Conservation (phyloP, 2,113 vertebrate species). For the Aspidoscelis tigris region DNA sequence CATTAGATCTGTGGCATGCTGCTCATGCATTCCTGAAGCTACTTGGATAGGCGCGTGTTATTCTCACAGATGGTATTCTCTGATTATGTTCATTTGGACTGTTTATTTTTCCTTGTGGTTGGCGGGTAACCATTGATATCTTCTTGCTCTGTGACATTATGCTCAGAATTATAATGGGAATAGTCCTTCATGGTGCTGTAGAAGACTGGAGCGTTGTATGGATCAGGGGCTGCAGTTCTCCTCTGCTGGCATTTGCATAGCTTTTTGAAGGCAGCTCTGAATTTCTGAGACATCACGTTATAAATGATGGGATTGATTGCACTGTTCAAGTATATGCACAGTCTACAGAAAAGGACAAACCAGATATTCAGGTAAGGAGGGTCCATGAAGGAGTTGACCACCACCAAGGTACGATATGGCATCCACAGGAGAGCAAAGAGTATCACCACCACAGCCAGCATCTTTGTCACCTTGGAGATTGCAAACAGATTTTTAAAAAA, state of each 20-base stretch:
- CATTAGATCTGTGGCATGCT: conserved; percentile 34
- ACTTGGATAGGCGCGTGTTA: conserved; percentile 32
- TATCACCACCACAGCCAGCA: conserved; percentile 85
- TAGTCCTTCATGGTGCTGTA: conserved; percentile 77
- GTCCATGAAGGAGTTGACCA: conserved; percentile 87
- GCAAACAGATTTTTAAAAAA: conserved; percentile 8
- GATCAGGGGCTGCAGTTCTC: conserved; percentile 41
- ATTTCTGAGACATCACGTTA: conserved; percentile 89
- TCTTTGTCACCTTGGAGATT: conserved; percentile 82
- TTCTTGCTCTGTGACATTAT: conserved; percentile 70
- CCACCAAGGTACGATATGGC: conserved; percentile 85
- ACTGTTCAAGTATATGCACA: conserved; percentile 87
- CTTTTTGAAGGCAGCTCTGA: conserved; percentile 82
- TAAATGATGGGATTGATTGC: conserved; percentile 88
- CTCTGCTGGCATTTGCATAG: conserved; percentile 75
- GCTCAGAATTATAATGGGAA: conserved; percentile 73
- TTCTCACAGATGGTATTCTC: conserved; percentile 46
- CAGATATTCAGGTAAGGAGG: conserved; percentile 82
- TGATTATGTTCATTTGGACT: conserved; percentile 52
- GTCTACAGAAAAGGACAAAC: conserved; percentile 87
- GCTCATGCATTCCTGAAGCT: conserved; percentile 15
- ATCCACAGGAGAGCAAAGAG: conserved; percentile 88
- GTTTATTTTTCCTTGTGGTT: conserved; percentile 46
- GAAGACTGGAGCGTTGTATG: conserved; percentile 65
- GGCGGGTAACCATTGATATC: conserved; percentile 64